Evolutionary conservation across 2,797 vertebrate genomes (phyloP), one percentile per base, ranked within the genome.

Genomic region (Brotogeris chrysoptera): DNA sequence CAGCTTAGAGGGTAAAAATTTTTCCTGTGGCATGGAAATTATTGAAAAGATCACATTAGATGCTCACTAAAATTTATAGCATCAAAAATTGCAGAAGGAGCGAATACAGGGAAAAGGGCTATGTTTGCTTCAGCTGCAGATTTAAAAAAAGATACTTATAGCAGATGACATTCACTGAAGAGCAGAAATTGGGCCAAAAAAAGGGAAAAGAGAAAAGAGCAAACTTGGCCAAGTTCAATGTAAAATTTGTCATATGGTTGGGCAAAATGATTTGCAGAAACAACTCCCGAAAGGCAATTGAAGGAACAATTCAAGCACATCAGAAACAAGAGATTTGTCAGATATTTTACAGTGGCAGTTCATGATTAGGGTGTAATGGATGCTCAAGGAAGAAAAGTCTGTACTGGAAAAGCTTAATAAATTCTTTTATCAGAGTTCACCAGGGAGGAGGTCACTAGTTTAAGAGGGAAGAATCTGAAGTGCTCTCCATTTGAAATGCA

Each of bases 261-360:
- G 60, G 68, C 43, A 94, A 77, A 86, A 73, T 18, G 12, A 11
- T 88, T 83, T 91, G 69, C 84, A 93, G 91, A 86, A 91, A 60
- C 32, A 68, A n/a, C 38, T 71, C 74, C 71, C 6, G 0, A 80
- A 73, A 93, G 66, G 39, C 70, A 93, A 46, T 2, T 64, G 70
- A 87, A 91, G 55, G 63, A 80, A 85, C 93, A 90, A 53, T 60
- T 64, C 36, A 80, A 91, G 47, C 60, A 82, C 57, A 85, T 71
- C 55, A 87, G 88, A 87, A 95, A 80, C 20, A 79, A 81, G 93
- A 93, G 94, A 73, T 57, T n/a, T 70, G 71, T 66, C 93, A 90
- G 71, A 73, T 88, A 80, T 82, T 88, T 88, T 36, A 84, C 41
- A 18, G 34, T 73, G 64, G 47, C 92, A 93, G 83, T 13, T 88